Evolutionary conservation across 2,888 invertebrate species (phyloP), one percentile per base, ranked within the genome.

Genomic region (Tipula lateralis): DNA sequence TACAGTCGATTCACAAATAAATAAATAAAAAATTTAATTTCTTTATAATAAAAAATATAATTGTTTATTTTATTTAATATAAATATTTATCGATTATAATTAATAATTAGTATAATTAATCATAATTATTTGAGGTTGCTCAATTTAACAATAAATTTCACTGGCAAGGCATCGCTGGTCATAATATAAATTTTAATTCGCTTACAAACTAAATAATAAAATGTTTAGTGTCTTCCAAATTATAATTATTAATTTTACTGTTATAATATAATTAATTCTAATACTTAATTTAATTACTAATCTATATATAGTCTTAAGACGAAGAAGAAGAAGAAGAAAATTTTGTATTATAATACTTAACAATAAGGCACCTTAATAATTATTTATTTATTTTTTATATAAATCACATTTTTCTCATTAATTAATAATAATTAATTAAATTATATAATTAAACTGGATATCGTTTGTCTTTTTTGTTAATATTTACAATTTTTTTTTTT

Each of bases 101-200:
- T 50, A 9, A 24, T 66, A 16, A 16, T 50, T 50, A 16, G 7
- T 66, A 24, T 66, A 24, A 66, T 7, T n/a, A 66, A 66, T 66
- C 19, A 66, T 66, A 66, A 66, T 66, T 24, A 66, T 39, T 39
- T 39, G n/a, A 9, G 2, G 39, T 39, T 39, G 39, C 39, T 39
- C 39, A 50, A 66, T 66, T 44, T 39, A 39, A 3, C n/a, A 39
- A 39, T 66, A 24, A 66, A 66, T 66, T 66, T 82, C 82, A 82
- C 82, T 82, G 82, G 82, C 82, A 82, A 82, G 82, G 82, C 30
- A 82, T 82, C 82, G 82, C 32, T 82, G 82, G 82, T 82, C 30
- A 19, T 66, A 82, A 80, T 80, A 29, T 80, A 6, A 6, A 50
- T 50, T 50, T 50, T n/a, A 19, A 19, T 24, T 29, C 7, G 12